Evolutionary conservation across 2,113 vertebrate genomes (phyloP).

Genomic region (Grammomys dolichurus): DNA sequence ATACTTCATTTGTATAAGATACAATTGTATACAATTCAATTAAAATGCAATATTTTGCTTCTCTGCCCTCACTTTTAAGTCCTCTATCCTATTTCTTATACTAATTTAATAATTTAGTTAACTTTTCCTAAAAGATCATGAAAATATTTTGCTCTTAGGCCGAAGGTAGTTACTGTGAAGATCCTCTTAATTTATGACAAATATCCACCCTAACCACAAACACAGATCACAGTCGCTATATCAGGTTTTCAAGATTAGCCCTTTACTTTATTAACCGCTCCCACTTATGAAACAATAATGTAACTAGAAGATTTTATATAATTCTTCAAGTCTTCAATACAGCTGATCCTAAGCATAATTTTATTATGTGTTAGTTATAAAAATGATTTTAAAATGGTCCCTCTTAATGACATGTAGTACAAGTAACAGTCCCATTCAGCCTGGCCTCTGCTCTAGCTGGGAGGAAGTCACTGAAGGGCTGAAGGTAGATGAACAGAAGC

Average conservation of each 20-base stretch:
- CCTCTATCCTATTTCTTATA: neutral
- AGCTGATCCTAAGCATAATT: neutral
- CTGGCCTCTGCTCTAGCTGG: conserved; percentile 33
- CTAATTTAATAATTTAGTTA: neutral
- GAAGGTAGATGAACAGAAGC: conserved; percentile 41
- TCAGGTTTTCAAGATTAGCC: neutral
- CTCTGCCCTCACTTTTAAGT: neutral
- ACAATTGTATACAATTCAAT: neutral
- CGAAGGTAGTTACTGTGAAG: conserved; percentile 24
- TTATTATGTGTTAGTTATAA: neutral
- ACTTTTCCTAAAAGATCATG: neutral
- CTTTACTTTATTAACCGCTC: neutral
- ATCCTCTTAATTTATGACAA: neutral
- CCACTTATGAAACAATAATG: neutral
- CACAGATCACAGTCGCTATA: neutral
- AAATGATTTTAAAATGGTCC: conserved; percentile 26
- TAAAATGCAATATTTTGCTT: neutral
- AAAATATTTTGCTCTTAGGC: conserved; percentile 7
- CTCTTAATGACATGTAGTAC: neutral
- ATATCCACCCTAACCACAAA: neutral
- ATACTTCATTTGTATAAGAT: neutral
- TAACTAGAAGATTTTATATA: conserved; percentile 24
- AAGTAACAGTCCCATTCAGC: neutral
- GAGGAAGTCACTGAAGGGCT: conserved; percentile 2
- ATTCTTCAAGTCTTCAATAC: neutral